Base-by-base conservation (phyloP, 2,888 invertebrate species). In the Lysandra bellargus region DNA sequence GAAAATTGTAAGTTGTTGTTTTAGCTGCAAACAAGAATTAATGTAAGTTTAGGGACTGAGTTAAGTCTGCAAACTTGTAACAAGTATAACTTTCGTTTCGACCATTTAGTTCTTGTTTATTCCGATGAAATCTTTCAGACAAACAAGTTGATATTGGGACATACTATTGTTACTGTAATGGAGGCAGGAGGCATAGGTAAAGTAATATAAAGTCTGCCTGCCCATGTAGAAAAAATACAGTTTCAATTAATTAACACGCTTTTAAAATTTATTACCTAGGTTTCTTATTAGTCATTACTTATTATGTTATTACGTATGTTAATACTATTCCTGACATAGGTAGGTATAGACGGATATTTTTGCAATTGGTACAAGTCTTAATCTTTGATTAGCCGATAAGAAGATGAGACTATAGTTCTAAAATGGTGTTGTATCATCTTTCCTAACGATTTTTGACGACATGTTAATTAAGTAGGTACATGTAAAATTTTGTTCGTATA, bases 401-500 rank as follows among this genome's bases (percentile, higher is more conserved):
- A 30, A 37, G 69, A 33, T 5, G 69, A 33, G 33, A n/a, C 23
- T 57, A 64, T 30, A 69, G 33, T 33, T 69, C 33, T 69, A 37
- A 14, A 64, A 7, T 64, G 9, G 4, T 14, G 14, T 33, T 69
- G 33, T 33, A 12, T 33, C 1, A 69, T 69, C 30, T 30, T 33
- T 7, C 30, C 9, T 64, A 4, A 64, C 12, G 30, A 30, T 64
- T 64, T 33, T 44, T 75, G 44, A 49, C n/a, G 37, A 37, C 23
- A 64, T 57, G 1, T 9, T 53, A 3, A 3, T 57, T 57, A 57
- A 30, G 5, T 33, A n/a, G 61, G 40, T 80, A 76, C 79, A 61
- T 64, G 78, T 78, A 79, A 69, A 53, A 60, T 69, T 37, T 78
- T 40, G 78, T 74, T 80, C 61, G 79, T 80, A 80, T 79, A 80